Percentiles rank a stretch among this genome's conserved stretches.
Conservation (phyloP, 2,113 vertebrate genomes). For the Triplophysa siluroides region DNA sequence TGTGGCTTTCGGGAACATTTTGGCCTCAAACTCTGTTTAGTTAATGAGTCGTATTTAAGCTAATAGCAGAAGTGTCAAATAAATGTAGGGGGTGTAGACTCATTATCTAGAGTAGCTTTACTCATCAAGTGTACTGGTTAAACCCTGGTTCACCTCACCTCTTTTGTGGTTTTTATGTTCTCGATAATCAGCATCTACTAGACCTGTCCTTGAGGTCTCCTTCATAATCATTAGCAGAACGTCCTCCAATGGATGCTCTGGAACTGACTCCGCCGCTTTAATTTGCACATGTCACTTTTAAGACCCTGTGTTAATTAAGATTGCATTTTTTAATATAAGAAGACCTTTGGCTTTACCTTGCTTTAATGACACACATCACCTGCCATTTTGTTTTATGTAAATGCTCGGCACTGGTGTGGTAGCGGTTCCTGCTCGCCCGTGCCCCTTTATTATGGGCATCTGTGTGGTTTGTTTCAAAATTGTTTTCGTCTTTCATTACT, state of each 20-base stretch:
- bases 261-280: slow-evolving; percentile 30
- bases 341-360: not conserved
- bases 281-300: slow-evolving; percentile 37
- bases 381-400: not conserved
- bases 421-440: not conserved
- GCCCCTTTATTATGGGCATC: not conserved
- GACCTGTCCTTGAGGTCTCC: slow-evolving; percentile 3
- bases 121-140: not conserved
- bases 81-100: not conserved
- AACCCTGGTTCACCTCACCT: not conserved
- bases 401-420: not conserved
- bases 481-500: slow-evolving; percentile 56
- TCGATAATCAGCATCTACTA: not conserved
- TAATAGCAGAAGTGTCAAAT: not conserved
- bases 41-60: not conserved
- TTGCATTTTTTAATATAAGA: not conserved
- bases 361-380: slow-evolving; percentile 16
- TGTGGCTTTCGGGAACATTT: no score
- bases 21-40: no score
- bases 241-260: slow-evolving; percentile 7
- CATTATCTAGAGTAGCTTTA: not conserved
- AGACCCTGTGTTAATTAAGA: slow-evolving; percentile 37
- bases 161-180: not conserved
- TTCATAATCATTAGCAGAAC: not conserved
- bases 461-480: slow-evolving; percentile 49